Conservation (phyloP, 2,888 invertebrate genomes). For the Chloroclysta siterata region DNA sequence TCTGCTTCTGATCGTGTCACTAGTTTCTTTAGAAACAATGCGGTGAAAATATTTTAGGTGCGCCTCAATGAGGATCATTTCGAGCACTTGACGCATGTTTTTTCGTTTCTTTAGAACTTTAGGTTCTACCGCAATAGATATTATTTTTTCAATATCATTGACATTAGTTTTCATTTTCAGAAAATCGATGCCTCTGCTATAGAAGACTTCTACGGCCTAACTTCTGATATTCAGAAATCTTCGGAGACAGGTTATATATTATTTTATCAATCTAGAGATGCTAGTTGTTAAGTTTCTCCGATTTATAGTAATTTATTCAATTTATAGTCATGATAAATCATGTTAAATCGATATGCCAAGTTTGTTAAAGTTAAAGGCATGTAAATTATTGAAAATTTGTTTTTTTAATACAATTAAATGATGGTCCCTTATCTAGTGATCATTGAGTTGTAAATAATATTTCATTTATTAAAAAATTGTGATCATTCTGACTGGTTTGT, state of each 20-base stretch:
- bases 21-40: too few relatives aligned
- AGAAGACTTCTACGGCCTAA: conserved; percentile 99
- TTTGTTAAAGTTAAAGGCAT: conserved; percentile 83
- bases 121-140: too few relatives aligned
- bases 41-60: too few relatives aligned
- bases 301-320: conserved; percentile 76
- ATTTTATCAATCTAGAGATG: conserved; percentile 98
- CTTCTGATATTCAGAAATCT: conserved; percentile 99
- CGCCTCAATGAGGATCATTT: too few relatives aligned
- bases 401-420: conserved; percentile 40
- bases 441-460: conserved; percentile 76
- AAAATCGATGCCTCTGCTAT: conserved; percentile 99
- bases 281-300: conserved; percentile 85
- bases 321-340: conserved; percentile 72
- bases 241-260: conserved; percentile 99
- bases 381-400: conserved; percentile 72
- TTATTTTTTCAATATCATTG: background rate
- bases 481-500: conserved; percentile 56
- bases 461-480: conserved; percentile 73
- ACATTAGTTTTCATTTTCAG: conserved; percentile 80
- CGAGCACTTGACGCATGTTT: too few relatives aligned
- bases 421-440: conserved; percentile 62
- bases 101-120: too few relatives aligned
- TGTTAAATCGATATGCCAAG: conserved; percentile 73
- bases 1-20: too few relatives aligned